Base-by-base conservation (phyloP, 2,113 vertebrate genomes). In the Xiphophorus maculatus region DNA sequence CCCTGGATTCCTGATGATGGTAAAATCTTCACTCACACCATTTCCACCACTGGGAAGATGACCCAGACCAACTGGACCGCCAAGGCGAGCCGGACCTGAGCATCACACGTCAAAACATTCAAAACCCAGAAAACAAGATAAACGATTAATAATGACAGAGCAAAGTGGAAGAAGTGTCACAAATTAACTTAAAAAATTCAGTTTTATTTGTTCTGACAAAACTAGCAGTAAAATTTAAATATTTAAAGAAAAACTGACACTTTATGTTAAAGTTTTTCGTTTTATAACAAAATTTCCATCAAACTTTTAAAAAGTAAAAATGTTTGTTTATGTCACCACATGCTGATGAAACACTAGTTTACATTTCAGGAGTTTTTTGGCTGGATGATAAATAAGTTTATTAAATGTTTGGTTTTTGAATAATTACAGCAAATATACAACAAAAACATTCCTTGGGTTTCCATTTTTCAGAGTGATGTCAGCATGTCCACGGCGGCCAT, bases 1-100 rank as follows among this genome's bases (percentile, higher is more conserved):
- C 96, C 95, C 0, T 96, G 95, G 95, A 97, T 96, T 69, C 96
- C 96, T 25, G 96, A 96, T 3, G 94, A 96, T 35, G 96, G 95
- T 2, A 94, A 94, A 54, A 96, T 96, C 90, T 96, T 97, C 88
- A 97, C 95, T 32, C 95, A 98, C 74, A 96, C 94, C 51, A 84
- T 95, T 74, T 96, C 95, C 17, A 93, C 93, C 11, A 89, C 94
- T 8, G 96, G 95, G 2, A 96, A 93, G 92, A 96, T 96, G 91
- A 95, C 90, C 30, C 95, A 96, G 66, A 93, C 30, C 87, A 97
- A 97, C 88, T 96, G 96, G 95, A 95, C 95, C 0, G 91, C 95
- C 58, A 96, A 96, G 95, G 95, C 96, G 30, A 19, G 30, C 30
- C 30, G 10, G 25, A n/a, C 44, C n/a, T 5, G 29, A 5, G 12